Base-by-base conservation (phyloP, 2,888 invertebrate genomes). In the Drosophila rellima region DNA sequence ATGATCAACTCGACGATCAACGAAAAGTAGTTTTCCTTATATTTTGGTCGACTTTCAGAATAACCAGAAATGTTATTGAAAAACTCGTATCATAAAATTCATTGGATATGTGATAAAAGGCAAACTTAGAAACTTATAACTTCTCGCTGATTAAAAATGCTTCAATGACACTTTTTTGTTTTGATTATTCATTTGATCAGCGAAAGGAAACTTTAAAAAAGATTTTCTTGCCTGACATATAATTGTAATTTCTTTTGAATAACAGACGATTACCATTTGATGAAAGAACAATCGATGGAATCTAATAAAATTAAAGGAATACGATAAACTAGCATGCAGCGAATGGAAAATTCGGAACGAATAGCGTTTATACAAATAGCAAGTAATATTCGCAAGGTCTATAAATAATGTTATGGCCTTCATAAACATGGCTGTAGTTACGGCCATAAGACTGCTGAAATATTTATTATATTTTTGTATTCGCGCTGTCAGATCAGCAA, bases 391-490 rank as follows among this genome's bases (percentile, higher is more conserved):
- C 37, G 67, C 72, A 37, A 56, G 52, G 40, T 75, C 47, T 29
- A 42, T 76, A 51, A 68, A 57, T 63, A 37, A 10, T 62, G 61
- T 69, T 55, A 69, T 59, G 39, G 68, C 59, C 56, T 64, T 54
- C 63, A 47, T 69, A 64, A 73, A 73, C 60, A 63, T 51, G 39
- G 61, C 42, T 51, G 51, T 63, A 64, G 69, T 63, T 48, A 54
- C 44, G 47, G 60, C 52, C 50, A 61, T 51, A 59, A 62, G 57
- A 26, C 57, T 50, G 76, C 59, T 51, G 59, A 71, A 72, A 77
- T 75, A 64, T 77, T 69, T 69, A 77, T 77, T 62, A 59, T 63
- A 74, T 74, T 56, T 62, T 60, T 57, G 47, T 52, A 60, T 63
- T 60, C 50, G 68, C 60, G 57, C 72, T 61, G 56, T 66, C 77